Conservation (phyloP, 2,113 vertebrate species). For the Setophaga kirtlandii region DNA sequence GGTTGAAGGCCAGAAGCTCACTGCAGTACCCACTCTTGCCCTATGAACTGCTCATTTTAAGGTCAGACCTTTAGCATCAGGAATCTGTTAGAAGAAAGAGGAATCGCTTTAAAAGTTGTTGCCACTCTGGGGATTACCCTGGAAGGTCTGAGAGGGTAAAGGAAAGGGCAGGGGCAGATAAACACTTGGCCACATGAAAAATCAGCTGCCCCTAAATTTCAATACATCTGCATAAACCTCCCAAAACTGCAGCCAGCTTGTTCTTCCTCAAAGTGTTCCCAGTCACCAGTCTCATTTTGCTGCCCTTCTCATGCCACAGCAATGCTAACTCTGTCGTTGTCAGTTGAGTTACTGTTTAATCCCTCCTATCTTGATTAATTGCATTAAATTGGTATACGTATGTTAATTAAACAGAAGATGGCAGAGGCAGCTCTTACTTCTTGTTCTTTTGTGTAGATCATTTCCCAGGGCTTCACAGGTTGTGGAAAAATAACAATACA, state of each 20-base stretch:
- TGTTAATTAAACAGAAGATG: constrained; percentile 49
- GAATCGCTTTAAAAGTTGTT: constrained; percentile 33
- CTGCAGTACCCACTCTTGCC: background rate
- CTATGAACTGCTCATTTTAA: constrained; percentile 19
- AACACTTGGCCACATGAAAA: constrained; percentile 11
- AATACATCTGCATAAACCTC: background rate
- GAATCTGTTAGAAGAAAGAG: constrained; percentile 59
- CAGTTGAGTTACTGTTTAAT: constrained; percentile 46
- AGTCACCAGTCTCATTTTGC: background rate
- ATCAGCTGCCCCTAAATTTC: background rate
- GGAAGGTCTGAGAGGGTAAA: background rate
- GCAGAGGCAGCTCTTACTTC: constrained; percentile 26
- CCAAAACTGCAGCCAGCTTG: background rate
- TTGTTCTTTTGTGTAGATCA: background rate
- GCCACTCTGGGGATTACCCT: background rate
- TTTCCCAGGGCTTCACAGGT: constrained; percentile 11
- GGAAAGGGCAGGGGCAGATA: constrained; percentile 44
- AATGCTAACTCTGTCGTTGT: background rate
- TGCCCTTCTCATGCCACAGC: background rate
- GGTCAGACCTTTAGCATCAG: constrained; percentile 66
- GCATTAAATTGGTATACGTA: constrained; percentile 30
- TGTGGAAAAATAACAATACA: constrained; percentile 5
- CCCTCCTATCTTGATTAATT: constrained; percentile 40
- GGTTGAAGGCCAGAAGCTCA: constrained; percentile 8
- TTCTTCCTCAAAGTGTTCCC: background rate